A percentile compares a stretch with the other conserved stretches of the same genome.
Conservation (phyloP, 2,113 vertebrate species). For the Cottus gobio region DNA sequence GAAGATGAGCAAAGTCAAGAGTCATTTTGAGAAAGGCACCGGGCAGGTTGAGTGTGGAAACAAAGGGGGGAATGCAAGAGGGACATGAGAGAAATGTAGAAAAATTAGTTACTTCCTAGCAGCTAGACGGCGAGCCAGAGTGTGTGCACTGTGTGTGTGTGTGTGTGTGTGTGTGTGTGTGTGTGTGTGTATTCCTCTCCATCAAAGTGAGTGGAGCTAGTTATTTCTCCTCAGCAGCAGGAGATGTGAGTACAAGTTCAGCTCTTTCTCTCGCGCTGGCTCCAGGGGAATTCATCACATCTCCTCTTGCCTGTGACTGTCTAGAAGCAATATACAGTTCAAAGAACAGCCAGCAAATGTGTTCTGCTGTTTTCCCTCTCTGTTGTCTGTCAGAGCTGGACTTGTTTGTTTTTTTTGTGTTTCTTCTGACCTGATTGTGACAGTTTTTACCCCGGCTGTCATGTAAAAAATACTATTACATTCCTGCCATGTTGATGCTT, state of each 20-base stretch:
- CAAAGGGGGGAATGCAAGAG: background rate
- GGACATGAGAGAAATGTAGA: conserved; percentile 34
- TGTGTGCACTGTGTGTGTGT: conserved; percentile 23
- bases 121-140: conserved; percentile 33
- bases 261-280: conserved; percentile 59
- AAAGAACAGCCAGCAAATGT: conserved; percentile 59
- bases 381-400: conserved; percentile 54
- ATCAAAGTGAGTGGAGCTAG: conserved; percentile 76
- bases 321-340: conserved; percentile 56
- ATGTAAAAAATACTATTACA: background rate
- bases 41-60: conserved; percentile 1
- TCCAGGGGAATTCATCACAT: conserved; percentile 72
- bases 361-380: conserved; percentile 48
- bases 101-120: conserved; percentile 54
- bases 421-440: conserved; percentile 14
- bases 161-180: background rate
- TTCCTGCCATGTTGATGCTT: too few species aligned
- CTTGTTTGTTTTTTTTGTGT: background rate
- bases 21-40: background rate
- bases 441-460: background rate
- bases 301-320: conserved; percentile 58
- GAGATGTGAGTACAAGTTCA: conserved; percentile 73
- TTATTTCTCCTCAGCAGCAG: conserved; percentile 73
- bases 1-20: conserved; percentile 11
- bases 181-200: conserved; percentile 20